phyloP scores from a whole-genome alignment of 2,888 invertebrate species.

The Sinelater perroti region DNA sequence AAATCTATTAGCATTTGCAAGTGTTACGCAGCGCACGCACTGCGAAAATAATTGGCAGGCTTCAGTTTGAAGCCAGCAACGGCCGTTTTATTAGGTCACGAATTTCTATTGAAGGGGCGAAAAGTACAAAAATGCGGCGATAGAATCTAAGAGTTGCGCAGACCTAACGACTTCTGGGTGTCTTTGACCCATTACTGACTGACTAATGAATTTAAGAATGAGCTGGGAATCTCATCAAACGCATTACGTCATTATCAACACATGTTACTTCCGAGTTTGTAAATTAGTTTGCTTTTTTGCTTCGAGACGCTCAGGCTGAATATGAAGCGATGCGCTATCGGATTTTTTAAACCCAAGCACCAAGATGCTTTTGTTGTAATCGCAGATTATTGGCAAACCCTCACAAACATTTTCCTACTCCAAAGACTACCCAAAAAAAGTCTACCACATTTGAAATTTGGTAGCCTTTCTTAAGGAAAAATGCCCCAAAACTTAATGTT shows the following conservation, averaged over 20 bases:
- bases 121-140: too few relatives aligned
- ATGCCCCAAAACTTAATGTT: not conserved
- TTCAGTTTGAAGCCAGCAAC: too few relatives aligned
- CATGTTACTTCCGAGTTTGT: slow-evolving; percentile 39
- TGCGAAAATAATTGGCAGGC: slow-evolving; percentile 28
- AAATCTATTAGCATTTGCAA: slow-evolving; percentile 27
- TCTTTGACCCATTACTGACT: slow-evolving; percentile 48
- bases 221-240: slow-evolving; percentile 48
- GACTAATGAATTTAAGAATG: slow-evolving; percentile 40
- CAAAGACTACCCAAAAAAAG: too few relatives aligned
- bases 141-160: too few relatives aligned
- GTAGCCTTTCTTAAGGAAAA: too few relatives aligned
- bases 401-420: too few relatives aligned
- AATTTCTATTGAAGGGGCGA: too few relatives aligned
- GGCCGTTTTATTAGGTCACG: too few relatives aligned
- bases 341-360: slow-evolving; percentile 22
- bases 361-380: too few relatives aligned
- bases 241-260: slow-evolving; percentile 37
- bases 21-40: slow-evolving; percentile 24
- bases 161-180: slow-evolving; percentile 41
- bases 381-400: too few relatives aligned
- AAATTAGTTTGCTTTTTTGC: slow-evolving; percentile 22
- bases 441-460: too few relatives aligned
- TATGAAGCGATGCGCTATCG: slow-evolving; percentile 15
- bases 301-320: slow-evolving; percentile 13